Evolutionary conservation across 2,797 vertebrate genomes (phyloP).

Genomic region (Morus bassanus): DNA sequence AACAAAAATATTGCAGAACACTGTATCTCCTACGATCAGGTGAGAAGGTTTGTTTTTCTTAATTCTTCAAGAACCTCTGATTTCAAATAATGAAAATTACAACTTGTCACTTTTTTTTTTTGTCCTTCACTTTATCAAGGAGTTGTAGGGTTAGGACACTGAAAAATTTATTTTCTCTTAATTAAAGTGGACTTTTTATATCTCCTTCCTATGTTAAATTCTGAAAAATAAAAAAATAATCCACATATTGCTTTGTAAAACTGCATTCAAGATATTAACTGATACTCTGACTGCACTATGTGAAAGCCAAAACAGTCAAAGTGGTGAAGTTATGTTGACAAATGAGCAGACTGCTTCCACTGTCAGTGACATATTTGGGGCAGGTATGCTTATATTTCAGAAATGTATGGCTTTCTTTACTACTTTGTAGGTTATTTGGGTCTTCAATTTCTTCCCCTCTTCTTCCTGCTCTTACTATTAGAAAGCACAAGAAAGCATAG

Average conservation of each 20-base stretch:
- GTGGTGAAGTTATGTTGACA: background rate
- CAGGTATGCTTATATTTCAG: background rate
- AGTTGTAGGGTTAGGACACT: background rate
- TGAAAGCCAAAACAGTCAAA: background rate
- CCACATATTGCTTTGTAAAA: background rate
- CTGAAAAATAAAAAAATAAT: background rate
- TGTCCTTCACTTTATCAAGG: background rate
- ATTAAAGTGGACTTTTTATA: background rate
- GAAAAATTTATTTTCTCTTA: background rate
- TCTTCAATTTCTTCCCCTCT: background rate
- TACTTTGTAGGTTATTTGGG: background rate
- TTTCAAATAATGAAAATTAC: background rate
- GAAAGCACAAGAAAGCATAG: background rate
- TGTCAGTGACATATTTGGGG: background rate
- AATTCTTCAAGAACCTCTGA: background rate
- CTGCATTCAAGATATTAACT: background rate
- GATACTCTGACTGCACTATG: background rate
- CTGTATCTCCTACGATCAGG: background rate
- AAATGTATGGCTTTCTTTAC: background rate
- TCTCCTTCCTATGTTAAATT: background rate
- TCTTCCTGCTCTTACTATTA: background rate
- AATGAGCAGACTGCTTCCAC: background rate
- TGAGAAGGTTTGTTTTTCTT: background rate
- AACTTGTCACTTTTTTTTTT: background rate
- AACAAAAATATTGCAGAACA: background rate